phyloP scores from a whole-genome alignment of 2,113 vertebrate species.

The Peromyscus leucopus region DNA sequence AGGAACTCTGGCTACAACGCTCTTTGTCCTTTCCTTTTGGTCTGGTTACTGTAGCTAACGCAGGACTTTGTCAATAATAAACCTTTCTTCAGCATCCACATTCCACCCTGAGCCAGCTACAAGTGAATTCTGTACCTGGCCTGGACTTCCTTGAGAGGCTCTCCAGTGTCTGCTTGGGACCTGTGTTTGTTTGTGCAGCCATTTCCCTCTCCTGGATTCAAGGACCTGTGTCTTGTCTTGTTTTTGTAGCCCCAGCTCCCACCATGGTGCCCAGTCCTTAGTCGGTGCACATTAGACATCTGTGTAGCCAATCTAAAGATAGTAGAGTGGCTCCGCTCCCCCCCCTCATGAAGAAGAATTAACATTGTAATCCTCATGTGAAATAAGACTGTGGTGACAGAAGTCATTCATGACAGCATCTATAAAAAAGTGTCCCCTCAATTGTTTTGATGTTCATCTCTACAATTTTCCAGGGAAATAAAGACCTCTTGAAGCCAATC shows the following conservation, averaged over 20 bases:
- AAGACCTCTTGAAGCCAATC: not conserved
- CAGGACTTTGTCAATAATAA: not conserved
- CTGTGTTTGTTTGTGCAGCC: not conserved
- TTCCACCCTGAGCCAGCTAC: not conserved
- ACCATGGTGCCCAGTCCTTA: not conserved
- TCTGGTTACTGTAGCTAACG: not conserved
- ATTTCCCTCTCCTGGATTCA: not conserved
- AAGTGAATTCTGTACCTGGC: not conserved
- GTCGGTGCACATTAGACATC: not conserved
- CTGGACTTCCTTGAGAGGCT: not conserved
- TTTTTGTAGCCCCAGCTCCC: not conserved
- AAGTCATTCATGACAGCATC: not conserved
- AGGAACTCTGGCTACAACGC: not conserved
- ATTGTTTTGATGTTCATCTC: not conserved
- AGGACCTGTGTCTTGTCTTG: not conserved
- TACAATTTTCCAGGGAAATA: constrained; percentile 23
- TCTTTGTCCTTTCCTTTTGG: not conserved
- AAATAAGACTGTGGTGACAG: not conserved
- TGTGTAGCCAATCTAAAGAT: not conserved
- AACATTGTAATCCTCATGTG: not conserved
- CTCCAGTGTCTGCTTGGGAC: not conserved
- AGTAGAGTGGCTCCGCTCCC: not conserved
- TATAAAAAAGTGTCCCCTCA: not conserved
- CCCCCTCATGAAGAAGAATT: not conserved
- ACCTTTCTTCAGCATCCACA: not conserved